Evolutionary conservation across 2,797 vertebrate species (phyloP).

Genomic region (Nothura maculosa): DNA sequence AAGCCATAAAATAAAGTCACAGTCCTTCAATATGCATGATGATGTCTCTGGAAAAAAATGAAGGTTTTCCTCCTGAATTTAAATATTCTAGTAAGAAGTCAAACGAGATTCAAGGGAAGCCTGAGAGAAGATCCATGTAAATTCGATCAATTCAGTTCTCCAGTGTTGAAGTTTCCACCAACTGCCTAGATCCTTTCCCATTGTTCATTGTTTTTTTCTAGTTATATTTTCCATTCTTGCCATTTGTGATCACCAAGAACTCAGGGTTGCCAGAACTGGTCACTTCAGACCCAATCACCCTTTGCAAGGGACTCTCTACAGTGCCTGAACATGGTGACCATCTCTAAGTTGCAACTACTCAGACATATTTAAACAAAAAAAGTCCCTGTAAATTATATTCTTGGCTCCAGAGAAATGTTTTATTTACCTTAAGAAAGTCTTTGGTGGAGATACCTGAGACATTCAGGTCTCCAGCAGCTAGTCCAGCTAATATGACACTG

Average conservation of each 20-base stretch:
- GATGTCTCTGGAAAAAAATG: background rate
- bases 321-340: too few relatives aligned
- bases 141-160: background rate
- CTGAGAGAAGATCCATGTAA: background rate
- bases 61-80: background rate
- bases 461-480: too few relatives aligned
- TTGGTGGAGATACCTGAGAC: too few relatives aligned
- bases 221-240: background rate
- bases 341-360: too few relatives aligned
- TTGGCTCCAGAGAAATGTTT: background rate
- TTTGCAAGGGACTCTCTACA: too few relatives aligned
- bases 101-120: background rate
- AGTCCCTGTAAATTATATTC: background rate
- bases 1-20: background rate
- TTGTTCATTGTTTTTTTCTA: background rate
- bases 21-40: background rate
- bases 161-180: background rate
- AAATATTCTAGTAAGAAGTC: background rate
- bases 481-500: too few relatives aligned
- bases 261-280: background rate
- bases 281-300: too few relatives aligned
- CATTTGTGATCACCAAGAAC: rapidly evolving
- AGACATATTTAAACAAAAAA: too few relatives aligned
- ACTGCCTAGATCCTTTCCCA: background rate
- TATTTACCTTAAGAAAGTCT: too few relatives aligned